Conservation (phyloP, 1,140 invertebrate genomes). For the Zophobas morio region DNA sequence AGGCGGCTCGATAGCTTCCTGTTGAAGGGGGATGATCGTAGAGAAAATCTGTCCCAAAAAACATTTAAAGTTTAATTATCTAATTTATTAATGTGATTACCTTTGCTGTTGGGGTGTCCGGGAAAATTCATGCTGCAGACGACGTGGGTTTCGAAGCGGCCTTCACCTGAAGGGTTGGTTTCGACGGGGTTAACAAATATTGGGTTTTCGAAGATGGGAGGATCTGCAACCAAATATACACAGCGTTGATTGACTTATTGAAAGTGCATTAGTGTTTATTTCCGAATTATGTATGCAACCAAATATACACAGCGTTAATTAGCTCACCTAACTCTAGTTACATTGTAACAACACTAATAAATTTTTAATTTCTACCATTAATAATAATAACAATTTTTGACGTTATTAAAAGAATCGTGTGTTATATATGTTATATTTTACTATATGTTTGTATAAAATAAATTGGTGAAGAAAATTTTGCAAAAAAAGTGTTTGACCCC, state of each 20-base stretch:
- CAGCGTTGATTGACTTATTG: too few species aligned
- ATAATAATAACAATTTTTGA: too few species aligned
- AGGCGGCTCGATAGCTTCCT: constrained; percentile 61
- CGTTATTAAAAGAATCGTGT: too few species aligned
- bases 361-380: too few species aligned
- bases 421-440: too few species aligned
- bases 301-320: not conserved
- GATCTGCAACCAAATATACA: constrained; percentile 54
- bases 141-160: constrained; percentile 54
- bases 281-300: constrained; percentile 40
- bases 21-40: constrained; percentile 65
- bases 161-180: not conserved
- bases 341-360: too few species aligned
- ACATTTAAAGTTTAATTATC: not conserved
- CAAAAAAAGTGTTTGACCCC: constrained; percentile 74
- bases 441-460: not conserved
- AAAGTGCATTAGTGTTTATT: too few species aligned
- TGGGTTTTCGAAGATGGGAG: constrained; percentile 58
- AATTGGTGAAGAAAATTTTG: not conserved
- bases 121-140: constrained; percentile 56
- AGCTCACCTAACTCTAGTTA: too few species aligned
- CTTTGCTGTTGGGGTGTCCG: constrained; percentile 24
- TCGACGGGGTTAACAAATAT: constrained; percentile 44
- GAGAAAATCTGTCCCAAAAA: constrained; percentile 48
- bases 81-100: constrained; percentile 37